These are phyloP conservation scores for Dendrocopos noguchii DNA, from an alignment of 2,113 vertebrate species.

Conservation along the genomic window DNA sequence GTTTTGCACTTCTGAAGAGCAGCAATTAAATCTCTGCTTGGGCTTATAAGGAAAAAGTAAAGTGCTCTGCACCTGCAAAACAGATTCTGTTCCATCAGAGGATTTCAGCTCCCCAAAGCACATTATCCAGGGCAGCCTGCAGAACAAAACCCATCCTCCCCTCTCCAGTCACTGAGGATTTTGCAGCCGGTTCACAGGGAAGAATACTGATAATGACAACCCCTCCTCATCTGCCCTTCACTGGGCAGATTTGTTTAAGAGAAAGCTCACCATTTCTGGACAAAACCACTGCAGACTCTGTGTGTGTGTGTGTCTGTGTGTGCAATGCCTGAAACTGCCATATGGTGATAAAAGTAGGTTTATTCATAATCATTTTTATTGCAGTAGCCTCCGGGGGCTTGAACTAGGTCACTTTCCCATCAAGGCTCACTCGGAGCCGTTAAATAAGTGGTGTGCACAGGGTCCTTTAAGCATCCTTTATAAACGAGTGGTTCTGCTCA, in stretches of 20 bases:
- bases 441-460: slow-evolving; percentile 31
- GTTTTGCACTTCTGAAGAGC: slow-evolving; percentile 71
- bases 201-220: neutral
- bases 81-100: neutral
- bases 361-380: slow-evolving; percentile 52
- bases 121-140: slow-evolving; percentile 24
- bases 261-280: slow-evolving; percentile 36
- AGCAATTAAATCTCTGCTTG: slow-evolving; percentile 75
- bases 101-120: slow-evolving; percentile 38
- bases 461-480: slow-evolving; percentile 7
- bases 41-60: slow-evolving; percentile 63
- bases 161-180: neutral
- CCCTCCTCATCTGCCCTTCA: neutral
- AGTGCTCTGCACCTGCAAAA: slow-evolving; percentile 66
- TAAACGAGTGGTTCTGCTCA: neutral
- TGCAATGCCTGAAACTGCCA: slow-evolving; percentile 48
- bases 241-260: slow-evolving; percentile 8
- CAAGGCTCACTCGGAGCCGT: slow-evolving; percentile 12
- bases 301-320: neutral
- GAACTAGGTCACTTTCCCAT: slow-evolving; percentile 71
- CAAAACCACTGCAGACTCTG: neutral
- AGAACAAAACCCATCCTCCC: slow-evolving; percentile 23
- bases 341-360: slow-evolving; percentile 63
- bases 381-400: slow-evolving; percentile 45
- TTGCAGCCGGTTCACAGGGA: neutral